Conservation (phyloP, 2,888 invertebrate species). For the Lasioglossum zephyrum region DNA sequence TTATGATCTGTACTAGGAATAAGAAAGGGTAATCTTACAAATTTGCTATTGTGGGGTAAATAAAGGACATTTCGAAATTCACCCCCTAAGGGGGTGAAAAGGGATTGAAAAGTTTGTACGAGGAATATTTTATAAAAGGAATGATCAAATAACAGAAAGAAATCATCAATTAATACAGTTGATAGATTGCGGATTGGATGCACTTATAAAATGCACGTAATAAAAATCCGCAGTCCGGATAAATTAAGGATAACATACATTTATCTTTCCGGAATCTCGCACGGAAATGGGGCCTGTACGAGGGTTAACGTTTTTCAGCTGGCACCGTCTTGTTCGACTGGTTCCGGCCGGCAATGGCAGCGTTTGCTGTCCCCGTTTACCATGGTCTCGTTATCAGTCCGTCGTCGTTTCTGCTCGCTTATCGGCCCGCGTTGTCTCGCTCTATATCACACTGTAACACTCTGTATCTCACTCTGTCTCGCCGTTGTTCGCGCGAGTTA, state of each 20-base stretch:
- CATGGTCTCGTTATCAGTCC: conserved; percentile 38
- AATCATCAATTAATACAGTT: too few relatives aligned
- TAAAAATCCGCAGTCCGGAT: too few relatives aligned
- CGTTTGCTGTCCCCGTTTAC: conserved; percentile 52
- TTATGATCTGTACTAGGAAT: too few relatives aligned
- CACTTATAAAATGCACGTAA: too few relatives aligned
- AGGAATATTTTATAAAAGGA: not conserved
- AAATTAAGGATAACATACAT: too few relatives aligned
- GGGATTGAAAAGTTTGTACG: too few relatives aligned
- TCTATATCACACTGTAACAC: too few relatives aligned
- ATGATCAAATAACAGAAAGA: not conserved
- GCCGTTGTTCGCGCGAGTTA: conserved; percentile 39
- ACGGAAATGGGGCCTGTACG: not conserved
- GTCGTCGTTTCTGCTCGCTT: conserved; percentile 50
- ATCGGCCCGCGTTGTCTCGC: conserved; percentile 35
- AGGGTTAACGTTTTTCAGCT: not conserved
- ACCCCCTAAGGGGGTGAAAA: too few relatives aligned
- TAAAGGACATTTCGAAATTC: too few relatives aligned
- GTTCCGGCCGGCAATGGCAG: not conserved
- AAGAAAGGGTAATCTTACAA: too few relatives aligned
- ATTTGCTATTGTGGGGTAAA: too few relatives aligned
- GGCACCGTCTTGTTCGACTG: not conserved
- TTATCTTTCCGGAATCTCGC: too few relatives aligned
- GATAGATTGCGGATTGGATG: not conserved
- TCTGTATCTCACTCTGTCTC: not conserved